Percentiles rank a stretch among this genome's conserved stretches.
Evolutionary conservation across 2,797 vertebrate genomes (phyloP).

Genomic region (Trichosurus vulpecula): DNA sequence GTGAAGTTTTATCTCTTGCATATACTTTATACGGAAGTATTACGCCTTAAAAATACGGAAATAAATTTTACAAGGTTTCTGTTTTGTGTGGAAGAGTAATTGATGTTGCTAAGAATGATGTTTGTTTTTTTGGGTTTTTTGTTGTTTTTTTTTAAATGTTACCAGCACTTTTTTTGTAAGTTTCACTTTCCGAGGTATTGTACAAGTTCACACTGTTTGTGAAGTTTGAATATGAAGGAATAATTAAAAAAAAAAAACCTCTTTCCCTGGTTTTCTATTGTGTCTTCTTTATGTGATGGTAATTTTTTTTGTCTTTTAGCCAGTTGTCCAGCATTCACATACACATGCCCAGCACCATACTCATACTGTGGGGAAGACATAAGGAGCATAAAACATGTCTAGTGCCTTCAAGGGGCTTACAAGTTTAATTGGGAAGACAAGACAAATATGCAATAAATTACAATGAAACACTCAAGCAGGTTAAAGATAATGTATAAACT

Average conservation of each 20-base stretch:
- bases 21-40: slow-evolving; percentile 99
- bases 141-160: slow-evolving; percentile 99
- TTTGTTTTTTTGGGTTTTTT: slow-evolving; percentile 86
- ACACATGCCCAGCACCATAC: background rate
- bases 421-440: background rate
- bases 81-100: slow-evolving; percentile 99
- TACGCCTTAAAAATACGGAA: slow-evolving; percentile 99
- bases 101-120: slow-evolving; percentile 99
- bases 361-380: background rate
- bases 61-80: slow-evolving; percentile 95
- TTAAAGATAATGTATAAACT: background rate
- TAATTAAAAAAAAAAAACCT: slow-evolving; percentile 90
- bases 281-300: slow-evolving; percentile 56
- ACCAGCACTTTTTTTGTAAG: slow-evolving; percentile 99
- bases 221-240: slow-evolving; percentile 99
- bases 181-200: slow-evolving; percentile 99
- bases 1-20: slow-evolving; percentile 99
- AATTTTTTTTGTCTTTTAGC: background rate
- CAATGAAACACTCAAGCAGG: background rate
- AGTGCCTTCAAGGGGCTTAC: background rate
- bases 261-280: slow-evolving; percentile 61
- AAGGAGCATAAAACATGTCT: background rate
- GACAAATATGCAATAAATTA: background rate
- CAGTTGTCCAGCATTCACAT: background rate
- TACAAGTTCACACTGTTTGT: slow-evolving; percentile 99